These are phyloP conservation scores for Maniola hyperantus DNA, from an alignment of 2,888 invertebrate genomes.

Conservation along the genomic window DNA sequence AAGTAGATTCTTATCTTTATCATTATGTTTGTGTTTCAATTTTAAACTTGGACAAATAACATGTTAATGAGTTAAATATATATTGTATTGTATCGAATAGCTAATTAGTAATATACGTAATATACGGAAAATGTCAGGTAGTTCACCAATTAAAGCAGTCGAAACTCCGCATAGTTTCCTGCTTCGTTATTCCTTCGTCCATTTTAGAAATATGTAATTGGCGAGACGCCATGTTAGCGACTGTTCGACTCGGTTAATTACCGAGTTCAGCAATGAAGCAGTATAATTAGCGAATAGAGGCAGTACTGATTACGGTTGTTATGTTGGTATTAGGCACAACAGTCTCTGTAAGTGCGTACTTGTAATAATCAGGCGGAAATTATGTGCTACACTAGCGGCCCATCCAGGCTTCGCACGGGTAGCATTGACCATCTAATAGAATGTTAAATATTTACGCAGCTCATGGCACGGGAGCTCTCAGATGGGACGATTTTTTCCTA, in stretches of 20 bases:
- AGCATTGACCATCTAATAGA: too few species aligned
- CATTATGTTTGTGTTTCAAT: too few species aligned
- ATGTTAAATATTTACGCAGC: too few species aligned
- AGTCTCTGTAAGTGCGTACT: slow-evolving; percentile 45
- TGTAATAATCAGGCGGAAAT: neutral
- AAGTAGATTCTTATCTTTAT: too few species aligned
- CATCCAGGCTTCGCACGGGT: too few species aligned
- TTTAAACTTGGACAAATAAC: neutral
- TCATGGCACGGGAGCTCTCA: too few species aligned
- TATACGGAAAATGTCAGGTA: slow-evolving; percentile 37
- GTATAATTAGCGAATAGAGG: slow-evolving; percentile 68
- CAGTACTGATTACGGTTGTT: slow-evolving; percentile 62
- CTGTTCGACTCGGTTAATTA: slow-evolving; percentile 47
- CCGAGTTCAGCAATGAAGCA: slow-evolving; percentile 66
- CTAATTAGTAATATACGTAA: slow-evolving; percentile 39
- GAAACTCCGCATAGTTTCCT: slow-evolving; percentile 40
- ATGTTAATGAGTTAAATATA: slow-evolving; percentile 40
- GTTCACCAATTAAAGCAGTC: slow-evolving; percentile 44
- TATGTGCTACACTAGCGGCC: too few species aligned
- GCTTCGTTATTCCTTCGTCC: slow-evolving; percentile 40
- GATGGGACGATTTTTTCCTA: too few species aligned
- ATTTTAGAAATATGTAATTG: slow-evolving; percentile 44
- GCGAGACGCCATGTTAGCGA: slow-evolving; percentile 41
- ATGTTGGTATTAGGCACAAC: slow-evolving; percentile 62
- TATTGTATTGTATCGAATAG: slow-evolving; percentile 43